Base-by-base conservation (phyloP, 2,797 vertebrate species). In the Alosa sapidissima region DNA sequence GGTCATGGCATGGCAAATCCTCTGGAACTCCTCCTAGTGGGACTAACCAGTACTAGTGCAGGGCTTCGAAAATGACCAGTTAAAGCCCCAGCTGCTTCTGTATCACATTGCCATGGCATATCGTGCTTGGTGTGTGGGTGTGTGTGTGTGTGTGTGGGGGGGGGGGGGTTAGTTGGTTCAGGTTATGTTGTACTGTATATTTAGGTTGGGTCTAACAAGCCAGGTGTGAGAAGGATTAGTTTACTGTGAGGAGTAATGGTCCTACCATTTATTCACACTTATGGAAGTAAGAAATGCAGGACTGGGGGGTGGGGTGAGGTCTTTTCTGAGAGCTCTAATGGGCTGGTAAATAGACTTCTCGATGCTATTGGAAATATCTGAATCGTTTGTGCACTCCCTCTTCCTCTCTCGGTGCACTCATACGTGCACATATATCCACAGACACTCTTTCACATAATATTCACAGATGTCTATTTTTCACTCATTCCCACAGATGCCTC, bases 271-370 rank as follows among this genome's bases (percentile, higher is more conserved):
- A 48, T 51, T 72, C 60, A 83, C 62, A 51, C 13, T 13, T 83
- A 68, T 62, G 36, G 49, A 41, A 41, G 45, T 48, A n/a, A 65
- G n/a, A 33, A 24, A 28, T 8, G 1, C 28, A 47, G n/a, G 45
- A n/a, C 60, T 14, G 47, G 62, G 82, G 54, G 54, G 60, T 8
- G 5, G 36, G 4, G 41, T 45, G 16, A 14, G 47, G 82, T 49
- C 58, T 48, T 65, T 83, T 68, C 54, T 81, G 54, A 78, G 47
- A 54, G 58, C 78, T 51, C 84, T 84, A 87, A 87, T 85, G 87
- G 82, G 85, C 49, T 85, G 87, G 49, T 85, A 86, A 28, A 87
- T 85, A 7, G 36, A 84, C 82, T 60, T 49, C 41, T 82, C 10
- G 21, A 9, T 81, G 54, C 85, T 85, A 83, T 85, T 49, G 24